Evolutionary conservation across 64 coral and sea anemone genomes (phyloP).

Genomic region (Astreopora myriophthalma): DNA sequence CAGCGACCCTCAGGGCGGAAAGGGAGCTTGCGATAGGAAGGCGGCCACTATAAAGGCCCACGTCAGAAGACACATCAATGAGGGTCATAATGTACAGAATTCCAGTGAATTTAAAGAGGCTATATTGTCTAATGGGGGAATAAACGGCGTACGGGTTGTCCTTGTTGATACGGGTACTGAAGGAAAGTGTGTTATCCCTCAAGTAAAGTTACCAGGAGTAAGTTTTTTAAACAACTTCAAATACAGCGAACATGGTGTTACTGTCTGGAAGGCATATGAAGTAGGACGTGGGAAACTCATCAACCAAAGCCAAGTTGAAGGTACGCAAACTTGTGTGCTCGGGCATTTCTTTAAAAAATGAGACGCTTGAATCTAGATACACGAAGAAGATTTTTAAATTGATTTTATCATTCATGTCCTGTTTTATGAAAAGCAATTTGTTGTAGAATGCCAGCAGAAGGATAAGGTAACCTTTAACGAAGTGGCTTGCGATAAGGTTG

Average conservation of each 20-base stretch:
- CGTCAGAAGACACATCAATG: not conserved
- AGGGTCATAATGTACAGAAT: not conserved
- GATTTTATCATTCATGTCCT: no score
- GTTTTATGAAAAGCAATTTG: not conserved
- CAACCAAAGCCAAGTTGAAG: conserved; percentile 8
- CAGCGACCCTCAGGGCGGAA: no score
- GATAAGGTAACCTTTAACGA: no score
- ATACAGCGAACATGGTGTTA: not conserved
- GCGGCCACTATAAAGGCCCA: not conserved
- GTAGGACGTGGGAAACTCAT: conserved; percentile 1
- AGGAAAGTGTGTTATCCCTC: not conserved
- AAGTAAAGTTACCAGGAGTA: conserved; percentile 9
- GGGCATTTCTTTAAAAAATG: no score
- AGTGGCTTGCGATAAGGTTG: no score
- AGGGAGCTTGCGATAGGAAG: no score
- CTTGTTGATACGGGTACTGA: not conserved
- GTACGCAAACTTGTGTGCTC: not conserved
- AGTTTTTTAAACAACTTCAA: conserved; percentile 33
- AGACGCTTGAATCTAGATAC: no score
- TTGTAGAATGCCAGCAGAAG: no score
- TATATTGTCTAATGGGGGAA: not conserved
- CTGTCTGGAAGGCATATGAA: conserved; percentile 34
- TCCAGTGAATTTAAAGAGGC: not conserved
- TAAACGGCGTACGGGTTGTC: not conserved
- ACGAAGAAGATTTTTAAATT: not conserved